phyloP scores from a whole-genome alignment of 2,888 invertebrate species.

The Yponomeuta plumbellus region DNA sequence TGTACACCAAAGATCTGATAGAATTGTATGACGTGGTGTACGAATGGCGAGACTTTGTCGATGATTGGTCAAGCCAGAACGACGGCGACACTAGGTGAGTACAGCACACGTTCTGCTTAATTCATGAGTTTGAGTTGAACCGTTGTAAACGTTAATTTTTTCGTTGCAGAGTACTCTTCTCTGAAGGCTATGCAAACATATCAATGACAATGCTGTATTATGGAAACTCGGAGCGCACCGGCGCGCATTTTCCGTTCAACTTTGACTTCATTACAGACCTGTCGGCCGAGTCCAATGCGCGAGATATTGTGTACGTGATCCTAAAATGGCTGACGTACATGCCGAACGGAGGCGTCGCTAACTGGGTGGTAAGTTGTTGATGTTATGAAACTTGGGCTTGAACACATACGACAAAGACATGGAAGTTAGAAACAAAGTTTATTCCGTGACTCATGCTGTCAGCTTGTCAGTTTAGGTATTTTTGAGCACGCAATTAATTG shows the following conservation, averaged over 20 bases:
- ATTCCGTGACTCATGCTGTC: no score
- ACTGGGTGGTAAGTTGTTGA: slow-evolving; percentile 78
- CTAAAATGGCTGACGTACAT: slow-evolving; percentile 77
- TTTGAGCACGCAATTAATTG: no score
- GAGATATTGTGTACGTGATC: slow-evolving; percentile 67
- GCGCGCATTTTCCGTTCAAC: slow-evolving; percentile 81
- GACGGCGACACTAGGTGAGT: slow-evolving; percentile 61
- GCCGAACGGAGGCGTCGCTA: slow-evolving; percentile 75
- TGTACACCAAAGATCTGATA: slow-evolving; percentile 78
- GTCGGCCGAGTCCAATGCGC: slow-evolving; percentile 56
- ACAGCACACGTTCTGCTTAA: slow-evolving; percentile 7
- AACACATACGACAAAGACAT: no score
- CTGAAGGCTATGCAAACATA: slow-evolving; percentile 78
- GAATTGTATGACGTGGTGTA: slow-evolving; percentile 74
- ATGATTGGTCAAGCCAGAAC: slow-evolving; percentile 56
- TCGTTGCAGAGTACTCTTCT: slow-evolving; percentile 65
- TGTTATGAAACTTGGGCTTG: not conserved
- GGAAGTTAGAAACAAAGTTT: no score
- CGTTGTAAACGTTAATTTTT: not conserved
- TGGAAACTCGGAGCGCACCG: slow-evolving; percentile 59
- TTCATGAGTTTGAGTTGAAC: no score
- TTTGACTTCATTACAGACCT: slow-evolving; percentile 77
- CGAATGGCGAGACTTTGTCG: slow-evolving; percentile 75
- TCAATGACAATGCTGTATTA: slow-evolving; percentile 78
- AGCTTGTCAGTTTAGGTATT: no score